These are phyloP conservation scores for Macaca nemestrina DNA, from an alignment of 2,113 vertebrate genomes.

Conservation along the genomic window DNA sequence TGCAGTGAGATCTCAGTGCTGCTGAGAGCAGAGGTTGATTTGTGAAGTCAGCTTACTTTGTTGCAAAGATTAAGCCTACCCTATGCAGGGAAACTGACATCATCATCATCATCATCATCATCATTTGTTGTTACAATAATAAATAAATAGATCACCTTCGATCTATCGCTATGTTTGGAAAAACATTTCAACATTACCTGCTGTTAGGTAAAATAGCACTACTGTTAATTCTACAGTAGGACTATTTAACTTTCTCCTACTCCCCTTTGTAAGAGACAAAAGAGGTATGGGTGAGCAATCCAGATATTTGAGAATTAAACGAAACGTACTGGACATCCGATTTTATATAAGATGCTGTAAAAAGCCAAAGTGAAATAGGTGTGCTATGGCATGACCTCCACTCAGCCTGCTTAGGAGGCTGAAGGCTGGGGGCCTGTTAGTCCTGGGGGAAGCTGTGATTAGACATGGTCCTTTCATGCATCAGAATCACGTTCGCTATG, in stretches of 20 bases:
- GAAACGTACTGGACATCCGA: rapidly evolving
- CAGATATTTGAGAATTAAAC: neutral
- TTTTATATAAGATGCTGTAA: too few relatives aligned
- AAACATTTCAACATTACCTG: neutral
- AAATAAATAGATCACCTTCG: neutral
- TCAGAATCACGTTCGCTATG: too few relatives aligned
- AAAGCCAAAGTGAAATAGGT: rapidly evolving
- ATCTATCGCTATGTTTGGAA: neutral
- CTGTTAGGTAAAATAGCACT: neutral
- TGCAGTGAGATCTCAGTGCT: neutral
- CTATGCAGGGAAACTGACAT: neutral
- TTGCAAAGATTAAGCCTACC: neutral
- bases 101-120: rapidly evolving
- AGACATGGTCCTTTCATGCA: rapidly evolving
- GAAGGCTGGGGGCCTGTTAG: rapidly evolving
- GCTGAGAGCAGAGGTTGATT: neutral
- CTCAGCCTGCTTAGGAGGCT: neutral
- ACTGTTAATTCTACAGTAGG: neutral
- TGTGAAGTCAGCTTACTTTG: neutral
- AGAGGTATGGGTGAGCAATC: rapidly evolving
- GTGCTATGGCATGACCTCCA: rapidly evolving
- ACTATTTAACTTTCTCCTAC: too few relatives aligned
- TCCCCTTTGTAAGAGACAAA: neutral
- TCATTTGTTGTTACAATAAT: rapidly evolving
- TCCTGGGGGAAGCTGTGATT: rapidly evolving